Evolutionary conservation across 2,113 vertebrate genomes (phyloP).

Genomic region (Strix aluco): DNA sequence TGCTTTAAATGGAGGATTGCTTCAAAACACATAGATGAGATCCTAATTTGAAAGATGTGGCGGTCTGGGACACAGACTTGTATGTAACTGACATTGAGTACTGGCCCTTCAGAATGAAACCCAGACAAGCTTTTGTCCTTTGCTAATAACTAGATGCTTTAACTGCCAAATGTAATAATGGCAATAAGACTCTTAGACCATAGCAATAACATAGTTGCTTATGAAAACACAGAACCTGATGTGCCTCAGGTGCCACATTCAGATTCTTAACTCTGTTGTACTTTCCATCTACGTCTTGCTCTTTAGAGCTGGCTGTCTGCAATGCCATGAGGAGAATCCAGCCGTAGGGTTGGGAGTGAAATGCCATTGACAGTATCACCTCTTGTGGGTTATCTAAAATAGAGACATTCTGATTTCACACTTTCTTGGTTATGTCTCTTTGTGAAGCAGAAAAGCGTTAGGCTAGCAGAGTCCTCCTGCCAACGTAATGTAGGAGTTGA

Average conservation of each 20-base stretch:
- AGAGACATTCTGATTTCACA: background rate
- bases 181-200: background rate
- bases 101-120: background rate
- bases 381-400: background rate
- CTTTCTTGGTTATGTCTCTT: background rate
- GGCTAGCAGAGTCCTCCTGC: background rate
- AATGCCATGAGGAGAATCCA: background rate
- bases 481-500: background rate
- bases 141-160: background rate
- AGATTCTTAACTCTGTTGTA: background rate
- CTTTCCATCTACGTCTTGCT: background rate
- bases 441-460: background rate
- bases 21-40: background rate
- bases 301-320: background rate
- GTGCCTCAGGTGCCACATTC: background rate
- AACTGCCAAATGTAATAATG: background rate
- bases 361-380: background rate
- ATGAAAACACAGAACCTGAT: constrained; percentile 11
- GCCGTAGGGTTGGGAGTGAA: background rate
- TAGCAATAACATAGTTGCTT: background rate
- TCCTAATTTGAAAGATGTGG: background rate
- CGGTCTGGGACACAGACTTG: background rate
- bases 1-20: background rate
- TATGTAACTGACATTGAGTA: background rate
- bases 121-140: background rate